Evolutionary conservation across 2,797 vertebrate species (phyloP).

Genomic region (Gephyroberyx darwinii): DNA sequence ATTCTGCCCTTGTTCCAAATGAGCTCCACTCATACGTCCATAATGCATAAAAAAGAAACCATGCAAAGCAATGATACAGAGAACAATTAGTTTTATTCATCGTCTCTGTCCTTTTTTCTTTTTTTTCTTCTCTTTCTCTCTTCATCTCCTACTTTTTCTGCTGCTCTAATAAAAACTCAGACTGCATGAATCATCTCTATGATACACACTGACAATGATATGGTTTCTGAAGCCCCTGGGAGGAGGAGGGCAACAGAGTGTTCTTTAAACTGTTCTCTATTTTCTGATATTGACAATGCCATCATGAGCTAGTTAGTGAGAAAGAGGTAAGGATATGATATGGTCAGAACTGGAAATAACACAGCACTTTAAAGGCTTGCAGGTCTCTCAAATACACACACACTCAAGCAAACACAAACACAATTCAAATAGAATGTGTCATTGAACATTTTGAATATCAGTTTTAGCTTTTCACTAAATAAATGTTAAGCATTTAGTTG

Average conservation of each 20-base stretch:
- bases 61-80: not conserved
- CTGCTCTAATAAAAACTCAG: not conserved
- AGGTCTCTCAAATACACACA: no score
- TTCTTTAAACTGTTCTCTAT: no score
- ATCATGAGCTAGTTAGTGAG: no score
- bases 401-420: no score
- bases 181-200: not conserved
- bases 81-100: not conserved
- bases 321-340: no score
- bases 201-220: not conserved
- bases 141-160: not conserved
- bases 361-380: no score
- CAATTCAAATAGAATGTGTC: no score
- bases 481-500: no score
- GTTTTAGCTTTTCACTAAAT: no score
- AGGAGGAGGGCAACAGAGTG: not conserved
- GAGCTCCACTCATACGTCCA: not conserved
- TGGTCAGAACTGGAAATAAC: no score
- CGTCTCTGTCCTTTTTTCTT: not conserved
- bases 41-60: not conserved
- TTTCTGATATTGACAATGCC: no score
- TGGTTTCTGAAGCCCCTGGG: not conserved
- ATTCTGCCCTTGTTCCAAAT: constrained; percentile 21
- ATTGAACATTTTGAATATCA: no score
- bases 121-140: not conserved